Percentiles rank a stretch among this genome's conserved stretches.
These are phyloP conservation scores for Euclidia mi DNA, from an alignment of 2,888 invertebrate genomes.

Conservation along the genomic window DNA sequence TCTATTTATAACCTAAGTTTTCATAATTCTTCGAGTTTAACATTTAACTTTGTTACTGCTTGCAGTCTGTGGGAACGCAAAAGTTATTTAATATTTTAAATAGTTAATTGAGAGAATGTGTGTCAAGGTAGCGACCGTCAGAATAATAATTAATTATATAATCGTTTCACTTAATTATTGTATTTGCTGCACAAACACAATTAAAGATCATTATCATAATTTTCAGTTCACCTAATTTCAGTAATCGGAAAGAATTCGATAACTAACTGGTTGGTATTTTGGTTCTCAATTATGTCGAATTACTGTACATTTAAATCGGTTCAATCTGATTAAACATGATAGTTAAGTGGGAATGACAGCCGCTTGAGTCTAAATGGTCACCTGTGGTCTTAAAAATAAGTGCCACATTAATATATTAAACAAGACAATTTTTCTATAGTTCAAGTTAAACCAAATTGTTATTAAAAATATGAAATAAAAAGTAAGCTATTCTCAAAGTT, in stretches of 20 bases:
- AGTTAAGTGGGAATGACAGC: no score
- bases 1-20: no score
- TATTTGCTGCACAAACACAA: conserved; percentile 14
- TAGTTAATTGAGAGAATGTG: conserved; percentile 23
- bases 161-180: conserved; percentile 34
- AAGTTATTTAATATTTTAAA: conserved; percentile 11
- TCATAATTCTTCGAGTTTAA: not conserved
- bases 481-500: no score
- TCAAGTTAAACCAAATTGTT: no score
- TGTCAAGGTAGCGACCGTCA: conserved; percentile 35
- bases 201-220: conserved; percentile 16
- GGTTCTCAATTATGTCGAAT: no score
- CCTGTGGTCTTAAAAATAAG: no score
- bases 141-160: conserved; percentile 31
- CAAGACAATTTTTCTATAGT: no score
- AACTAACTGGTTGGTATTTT: not conserved
- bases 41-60: conserved; percentile 10
- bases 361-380: no score
- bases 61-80: conserved; percentile 11
- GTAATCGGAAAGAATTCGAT: not conserved
- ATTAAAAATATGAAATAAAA: no score
- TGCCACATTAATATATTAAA: no score
- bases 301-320: no score
- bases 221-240: conserved; percentile 10
- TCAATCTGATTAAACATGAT: no score